These are phyloP conservation scores for Daphoenositta chrysoptera DNA, from an alignment of 2,113 vertebrate species.

Conservation along the genomic window DNA sequence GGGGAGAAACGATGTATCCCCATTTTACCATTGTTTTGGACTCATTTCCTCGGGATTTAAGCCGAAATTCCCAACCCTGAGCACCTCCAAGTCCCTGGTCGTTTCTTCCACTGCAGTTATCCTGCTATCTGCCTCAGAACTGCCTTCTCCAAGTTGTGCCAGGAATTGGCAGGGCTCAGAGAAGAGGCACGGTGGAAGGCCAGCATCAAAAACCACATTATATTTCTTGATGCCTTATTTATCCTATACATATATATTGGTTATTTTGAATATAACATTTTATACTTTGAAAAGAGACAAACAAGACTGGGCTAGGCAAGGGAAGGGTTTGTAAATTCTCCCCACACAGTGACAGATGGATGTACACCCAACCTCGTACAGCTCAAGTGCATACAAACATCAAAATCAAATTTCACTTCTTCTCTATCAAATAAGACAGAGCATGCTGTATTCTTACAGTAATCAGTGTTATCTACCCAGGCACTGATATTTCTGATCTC, in stretches of 20 bases:
- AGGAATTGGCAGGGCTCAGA: background rate
- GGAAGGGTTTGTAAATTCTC: background rate
- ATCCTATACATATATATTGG: background rate
- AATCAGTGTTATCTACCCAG: conserved; percentile 11
- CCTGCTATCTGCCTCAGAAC: background rate
- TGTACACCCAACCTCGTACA: background rate
- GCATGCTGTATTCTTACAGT: background rate
- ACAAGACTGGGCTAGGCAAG: background rate
- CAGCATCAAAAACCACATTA: background rate
- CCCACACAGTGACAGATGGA: background rate
- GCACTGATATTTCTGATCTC: conserved; percentile 2
- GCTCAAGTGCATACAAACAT: background rate
- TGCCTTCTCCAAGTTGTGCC: background rate
- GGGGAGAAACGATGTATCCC: background rate
- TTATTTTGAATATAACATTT: background rate
- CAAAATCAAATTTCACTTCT: conserved; percentile 38
- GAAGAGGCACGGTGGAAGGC: background rate
- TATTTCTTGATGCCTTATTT: background rate
- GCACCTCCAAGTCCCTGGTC: background rate
- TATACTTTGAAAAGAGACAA: background rate
- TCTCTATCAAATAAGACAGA: conserved; percentile 13
- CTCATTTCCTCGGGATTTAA: background rate
- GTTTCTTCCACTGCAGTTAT: background rate
- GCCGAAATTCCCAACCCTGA: background rate
- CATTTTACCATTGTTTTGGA: background rate